Evolutionary conservation across 2,888 invertebrate genomes (phyloP), one percentile per base, ranked within the genome.

Genomic region (Apeira syringaria): DNA sequence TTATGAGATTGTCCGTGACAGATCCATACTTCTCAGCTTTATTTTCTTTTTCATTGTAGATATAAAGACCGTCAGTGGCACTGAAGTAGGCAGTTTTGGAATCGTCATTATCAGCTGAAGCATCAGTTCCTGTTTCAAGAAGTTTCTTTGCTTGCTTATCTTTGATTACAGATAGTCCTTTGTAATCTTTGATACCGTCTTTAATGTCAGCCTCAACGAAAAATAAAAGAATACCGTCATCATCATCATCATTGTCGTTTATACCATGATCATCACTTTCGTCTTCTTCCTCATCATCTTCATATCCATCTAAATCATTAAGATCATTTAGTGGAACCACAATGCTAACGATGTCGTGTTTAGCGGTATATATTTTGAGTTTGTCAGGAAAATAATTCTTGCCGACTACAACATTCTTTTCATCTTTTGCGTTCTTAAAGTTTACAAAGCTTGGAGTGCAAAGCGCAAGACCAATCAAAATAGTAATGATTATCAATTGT

Each of bases 11-110:
- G 11, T 82, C 80, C 4, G 62, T 68, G 1, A 80, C n/a, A 1
- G 70, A 45, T 0, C 80, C 80, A 18, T 73, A 80, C 59, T 80
- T 80, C 1, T 54, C 56, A 10, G 64, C 61, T 8, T 35, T 59
- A 7, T 57, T 60, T 2, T 56, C 38, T 3, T 53, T 51, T 0
- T 24, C 36, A 30, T 68, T 59, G 50, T 72, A 74, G 0, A 39
- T 9, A 31, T 74, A 76, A 5, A 76, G 34, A 0, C 76, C 76
- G 9, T 74, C 69, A 56, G 54, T 64, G 8, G 59, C 56, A 4
- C 47, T 44, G 5, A 59, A 47, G 38, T 47, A 79, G 0, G 64
- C 75, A 1, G 39, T 12, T 34, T 62, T 71, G 1, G 50, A 56
- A 1, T 68, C 55, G n/a, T 62, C 68, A 6, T 42, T 49, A 2